These are phyloP conservation scores for Formica selysi DNA, from an alignment of 1,140 invertebrate genomes.

Conservation along the genomic window DNA sequence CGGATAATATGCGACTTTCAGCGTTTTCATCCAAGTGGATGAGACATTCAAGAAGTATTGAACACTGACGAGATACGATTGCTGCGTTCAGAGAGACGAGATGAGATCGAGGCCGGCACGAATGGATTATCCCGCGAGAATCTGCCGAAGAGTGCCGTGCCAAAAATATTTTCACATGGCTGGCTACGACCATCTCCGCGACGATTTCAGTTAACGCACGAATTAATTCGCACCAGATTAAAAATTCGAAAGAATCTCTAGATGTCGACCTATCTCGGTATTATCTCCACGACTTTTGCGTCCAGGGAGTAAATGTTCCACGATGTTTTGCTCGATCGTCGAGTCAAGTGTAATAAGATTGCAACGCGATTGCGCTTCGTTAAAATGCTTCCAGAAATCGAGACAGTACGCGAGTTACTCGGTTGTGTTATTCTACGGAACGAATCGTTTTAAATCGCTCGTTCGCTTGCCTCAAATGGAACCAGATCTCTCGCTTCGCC, in stretches of 20 bases:
- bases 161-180: slow-evolving; percentile 47
- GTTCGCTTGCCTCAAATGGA: slow-evolving; percentile 20
- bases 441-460: background rate
- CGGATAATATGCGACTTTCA: background rate
- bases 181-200: background rate
- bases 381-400: background rate
- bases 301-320: background rate
- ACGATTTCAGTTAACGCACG: slow-evolving; percentile 26
- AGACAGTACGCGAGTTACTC: background rate
- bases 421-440: background rate
- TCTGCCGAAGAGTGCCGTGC: slow-evolving; percentile 15
- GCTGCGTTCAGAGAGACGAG: slow-evolving; percentile 10
- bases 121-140: slow-evolving; percentile 38
- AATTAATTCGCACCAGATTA: slow-evolving; percentile 19
- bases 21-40: background rate
- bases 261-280: background rate
- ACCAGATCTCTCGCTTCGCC: slow-evolving; percentile 43
- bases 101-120: background rate
- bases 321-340: background rate
- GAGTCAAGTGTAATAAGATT: background rate
- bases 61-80: too few species aligned
- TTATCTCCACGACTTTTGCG: background rate
- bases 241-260: background rate
- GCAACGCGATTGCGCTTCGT: background rate
- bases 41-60: background rate